Percentiles rank a stretch among this genome's conserved stretches.
Conservation (phyloP, 2,113 vertebrate genomes). For the Apeltes quadracus region DNA sequence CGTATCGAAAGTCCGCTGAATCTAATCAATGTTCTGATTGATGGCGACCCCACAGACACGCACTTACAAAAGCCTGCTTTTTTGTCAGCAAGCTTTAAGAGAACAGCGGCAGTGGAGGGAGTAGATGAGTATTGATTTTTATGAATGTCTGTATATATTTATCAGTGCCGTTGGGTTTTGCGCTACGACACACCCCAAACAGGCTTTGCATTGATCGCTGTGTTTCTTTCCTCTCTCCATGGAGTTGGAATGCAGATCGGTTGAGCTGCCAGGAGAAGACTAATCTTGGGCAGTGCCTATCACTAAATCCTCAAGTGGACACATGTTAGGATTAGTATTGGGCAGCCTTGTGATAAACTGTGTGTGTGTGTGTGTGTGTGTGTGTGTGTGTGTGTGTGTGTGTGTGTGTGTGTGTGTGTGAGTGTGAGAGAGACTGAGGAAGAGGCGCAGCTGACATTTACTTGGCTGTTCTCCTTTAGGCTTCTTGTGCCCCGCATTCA, state of each 20-base stretch:
- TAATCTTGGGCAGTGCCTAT: slow-evolving; percentile 1
- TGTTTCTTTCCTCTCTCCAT: slow-evolving; percentile 20
- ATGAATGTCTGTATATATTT: slow-evolving; percentile 56
- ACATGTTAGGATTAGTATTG: not conserved
- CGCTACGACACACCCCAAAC: slow-evolving; percentile 19
- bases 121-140: slow-evolving; percentile 62
- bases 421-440: slow-evolving; percentile 27
- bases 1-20: slow-evolving; percentile 12
- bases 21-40: slow-evolving; percentile 33
- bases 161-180: slow-evolving; percentile 37
- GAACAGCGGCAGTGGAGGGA: slow-evolving; percentile 33
- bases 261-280: slow-evolving; percentile 15
- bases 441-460: slow-evolving; percentile 71
- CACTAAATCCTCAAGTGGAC: slow-evolving; percentile 3
- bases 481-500: slow-evolving; percentile 74
- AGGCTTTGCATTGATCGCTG: slow-evolving; percentile 31
- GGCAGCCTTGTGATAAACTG: not conserved
- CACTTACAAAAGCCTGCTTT: slow-evolving; percentile 18
- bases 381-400: slow-evolving; percentile 22
- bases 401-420: slow-evolving; percentile 37
- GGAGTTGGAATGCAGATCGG: slow-evolving; percentile 22
- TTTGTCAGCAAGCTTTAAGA: slow-evolving; percentile 23
- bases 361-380: not conserved
- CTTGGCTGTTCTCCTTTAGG: slow-evolving; percentile 68
- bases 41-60: slow-evolving; percentile 8